Percentiles rank a stretch among this genome's conserved stretches.
Conservation (phyloP, 1,140 invertebrate species). For the Babylonia areolata region DNA sequence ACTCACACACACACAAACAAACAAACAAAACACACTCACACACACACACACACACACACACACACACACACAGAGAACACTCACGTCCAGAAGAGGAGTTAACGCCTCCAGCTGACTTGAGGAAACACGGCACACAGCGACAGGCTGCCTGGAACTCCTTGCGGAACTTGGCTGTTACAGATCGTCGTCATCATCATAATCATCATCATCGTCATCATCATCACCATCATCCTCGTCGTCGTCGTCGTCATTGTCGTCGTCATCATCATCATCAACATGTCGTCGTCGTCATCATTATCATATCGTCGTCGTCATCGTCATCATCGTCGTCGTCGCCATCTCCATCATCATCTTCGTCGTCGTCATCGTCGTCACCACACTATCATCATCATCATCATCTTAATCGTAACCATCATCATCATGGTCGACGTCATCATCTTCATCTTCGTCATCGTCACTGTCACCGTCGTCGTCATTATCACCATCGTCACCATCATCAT, state of each 20-base stretch:
- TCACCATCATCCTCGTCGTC: slow-evolving; percentile 11
- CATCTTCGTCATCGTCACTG: too few species aligned
- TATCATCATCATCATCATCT: too few species aligned
- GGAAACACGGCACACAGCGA: not conserved
- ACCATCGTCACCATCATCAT: too few species aligned
- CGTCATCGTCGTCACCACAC: not conserved
- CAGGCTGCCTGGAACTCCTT: not conserved
- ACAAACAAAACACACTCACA: too few species aligned
- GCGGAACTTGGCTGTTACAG: not conserved
- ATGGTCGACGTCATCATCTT: too few species aligned
- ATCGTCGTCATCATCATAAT: slow-evolving; percentile 19
- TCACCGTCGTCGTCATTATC: too few species aligned
- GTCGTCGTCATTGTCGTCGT: not conserved
- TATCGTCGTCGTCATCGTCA: not conserved
- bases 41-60: slow-evolving; percentile 18
- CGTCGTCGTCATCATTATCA: too few species aligned
- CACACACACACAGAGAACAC: slow-evolving; percentile 1
- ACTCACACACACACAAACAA: slow-evolving; percentile 3
- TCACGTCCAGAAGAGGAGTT: not conserved
- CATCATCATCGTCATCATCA: slow-evolving; percentile 29
- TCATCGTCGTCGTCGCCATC: not conserved
- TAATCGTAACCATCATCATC: slow-evolving; percentile 9
- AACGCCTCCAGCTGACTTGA: not conserved
- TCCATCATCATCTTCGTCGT: not conserved
- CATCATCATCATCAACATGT: not conserved